phyloP scores from a whole-genome alignment of 2,113 vertebrate genomes.

The Pterocles gutturalis region DNA sequence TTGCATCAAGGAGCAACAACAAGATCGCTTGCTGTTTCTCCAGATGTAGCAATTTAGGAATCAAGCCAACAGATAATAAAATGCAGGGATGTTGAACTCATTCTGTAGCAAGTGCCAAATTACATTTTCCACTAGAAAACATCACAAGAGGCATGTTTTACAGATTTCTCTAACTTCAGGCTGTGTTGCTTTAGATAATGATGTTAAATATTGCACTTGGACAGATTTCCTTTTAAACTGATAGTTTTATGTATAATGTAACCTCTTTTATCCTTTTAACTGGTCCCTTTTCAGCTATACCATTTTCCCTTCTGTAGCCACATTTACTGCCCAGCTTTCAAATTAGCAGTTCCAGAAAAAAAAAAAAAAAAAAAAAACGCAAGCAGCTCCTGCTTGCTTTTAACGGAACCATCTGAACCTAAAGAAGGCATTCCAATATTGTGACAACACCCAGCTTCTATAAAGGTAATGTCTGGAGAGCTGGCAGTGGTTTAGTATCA shows the following conservation, averaged over 20 bases:
- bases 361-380: no score
- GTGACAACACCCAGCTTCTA: not conserved
- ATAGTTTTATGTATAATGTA: not conserved
- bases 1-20: slow-evolving; percentile 7
- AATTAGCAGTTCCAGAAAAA: not conserved
- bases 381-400: not conserved
- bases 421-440: not conserved
- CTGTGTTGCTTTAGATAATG: slow-evolving; percentile 16
- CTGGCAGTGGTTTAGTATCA: not conserved
- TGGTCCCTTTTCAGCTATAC: not conserved
- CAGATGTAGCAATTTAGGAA: slow-evolving; percentile 57
- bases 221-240: not conserved
- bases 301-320: not conserved
- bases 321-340: not conserved
- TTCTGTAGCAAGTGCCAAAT: slow-evolving; percentile 52
- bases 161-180: slow-evolving; percentile 6
- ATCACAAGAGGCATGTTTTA: slow-evolving; percentile 29
- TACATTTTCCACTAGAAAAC: slow-evolving; percentile 39
- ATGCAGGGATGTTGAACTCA: slow-evolving; percentile 34
- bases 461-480: not conserved
- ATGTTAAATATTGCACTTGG: slow-evolving; percentile 30
- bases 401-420: not conserved
- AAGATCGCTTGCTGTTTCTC: slow-evolving; percentile 50
- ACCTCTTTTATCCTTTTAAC: not conserved
- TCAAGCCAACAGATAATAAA: slow-evolving; percentile 34